Conservation (phyloP, 2,797 vertebrate species). For the Coregonus suidteri region DNA sequence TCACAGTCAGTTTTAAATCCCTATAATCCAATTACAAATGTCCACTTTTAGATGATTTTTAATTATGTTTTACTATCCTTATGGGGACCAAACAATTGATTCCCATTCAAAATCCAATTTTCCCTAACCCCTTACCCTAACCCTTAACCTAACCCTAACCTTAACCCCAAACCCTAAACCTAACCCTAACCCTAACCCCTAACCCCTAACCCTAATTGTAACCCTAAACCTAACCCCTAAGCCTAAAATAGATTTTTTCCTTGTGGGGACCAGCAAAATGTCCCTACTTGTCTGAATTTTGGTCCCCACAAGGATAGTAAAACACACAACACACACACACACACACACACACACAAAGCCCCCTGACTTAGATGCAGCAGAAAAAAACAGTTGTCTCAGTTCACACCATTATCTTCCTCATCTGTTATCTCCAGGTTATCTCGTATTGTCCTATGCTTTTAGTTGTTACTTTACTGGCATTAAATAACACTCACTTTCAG, state of each 20-base stretch:
- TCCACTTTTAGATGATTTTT: neutral
- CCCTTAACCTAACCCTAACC: too few relatives aligned
- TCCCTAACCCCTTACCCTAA: too few relatives aligned
- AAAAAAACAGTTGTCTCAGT: neutral
- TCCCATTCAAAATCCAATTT: too few relatives aligned
- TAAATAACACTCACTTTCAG: neutral
- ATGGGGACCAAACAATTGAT: too few relatives aligned
- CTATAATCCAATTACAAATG: neutral
- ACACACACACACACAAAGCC: neutral
- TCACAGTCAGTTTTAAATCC: neutral
- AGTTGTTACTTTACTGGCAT: neutral
- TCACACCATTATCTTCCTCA: neutral
- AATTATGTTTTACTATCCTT: neutral
- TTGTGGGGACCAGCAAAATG: too few relatives aligned
- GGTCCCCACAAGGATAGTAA: too few relatives aligned
- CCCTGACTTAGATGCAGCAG: too few relatives aligned
- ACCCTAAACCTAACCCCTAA: too few relatives aligned
- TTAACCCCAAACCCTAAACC: too few relatives aligned
- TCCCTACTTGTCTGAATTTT: too few relatives aligned
- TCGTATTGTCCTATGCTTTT: neutral
- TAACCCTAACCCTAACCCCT: too few relatives aligned
- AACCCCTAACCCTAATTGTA: too few relatives aligned
- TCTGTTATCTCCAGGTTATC: neutral
- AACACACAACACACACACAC: neutral
- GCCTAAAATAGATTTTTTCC: accelerated